phyloP scores from a whole-genome alignment of 2,797 vertebrate genomes.

The Rhabdophis nuchalis region DNA sequence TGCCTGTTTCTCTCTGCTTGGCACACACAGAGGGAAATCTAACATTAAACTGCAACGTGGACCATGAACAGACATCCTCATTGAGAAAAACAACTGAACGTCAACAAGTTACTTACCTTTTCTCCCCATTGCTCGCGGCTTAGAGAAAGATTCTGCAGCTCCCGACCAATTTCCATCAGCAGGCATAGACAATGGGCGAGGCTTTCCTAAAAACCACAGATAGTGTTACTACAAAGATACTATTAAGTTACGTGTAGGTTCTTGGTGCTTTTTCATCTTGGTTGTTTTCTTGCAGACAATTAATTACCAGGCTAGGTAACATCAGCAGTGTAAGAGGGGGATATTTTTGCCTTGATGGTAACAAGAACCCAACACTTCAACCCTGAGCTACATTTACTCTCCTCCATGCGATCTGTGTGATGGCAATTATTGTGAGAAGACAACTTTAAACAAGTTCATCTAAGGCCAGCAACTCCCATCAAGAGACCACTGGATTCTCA shows the following conservation, averaged over 20 bases:
- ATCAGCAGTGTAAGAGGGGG: background rate
- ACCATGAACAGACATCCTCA: background rate
- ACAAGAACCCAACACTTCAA: background rate
- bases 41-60: background rate
- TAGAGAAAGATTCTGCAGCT: constrained; percentile 75
- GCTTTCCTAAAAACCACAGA: constrained; percentile 76
- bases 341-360: background rate
- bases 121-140: constrained; percentile 73
- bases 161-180: constrained; percentile 80
- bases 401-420: background rate
- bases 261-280: background rate
- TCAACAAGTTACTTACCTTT: constrained; percentile 73
- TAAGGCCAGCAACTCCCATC: background rate
- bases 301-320: background rate
- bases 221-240: background rate
- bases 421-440: background rate
- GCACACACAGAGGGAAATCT: background rate
- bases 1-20: background rate
- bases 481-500: background rate
- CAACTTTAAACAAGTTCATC: background rate
- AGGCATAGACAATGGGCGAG: constrained; percentile 93
- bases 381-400: background rate
- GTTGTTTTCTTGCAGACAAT: background rate
- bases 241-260: background rate
- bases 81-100: background rate